Conservation (phyloP, 2,797 vertebrate genomes). For the Rhynchonycteris naso region DNA sequence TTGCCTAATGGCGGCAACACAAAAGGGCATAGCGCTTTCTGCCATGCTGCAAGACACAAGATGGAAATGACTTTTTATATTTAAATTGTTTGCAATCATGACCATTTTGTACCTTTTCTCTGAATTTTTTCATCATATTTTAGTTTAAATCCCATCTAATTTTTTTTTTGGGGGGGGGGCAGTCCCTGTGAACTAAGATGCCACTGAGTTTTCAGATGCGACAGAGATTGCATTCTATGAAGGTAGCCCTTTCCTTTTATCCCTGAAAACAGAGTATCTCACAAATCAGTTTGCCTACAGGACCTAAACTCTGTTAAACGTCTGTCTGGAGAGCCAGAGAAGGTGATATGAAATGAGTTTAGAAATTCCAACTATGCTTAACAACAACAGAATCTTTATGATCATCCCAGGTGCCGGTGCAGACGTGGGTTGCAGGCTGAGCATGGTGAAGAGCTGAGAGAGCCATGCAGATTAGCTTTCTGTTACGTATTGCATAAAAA, state of each 20-base stretch:
- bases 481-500: constrained; percentile 7
- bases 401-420: constrained; percentile 14
- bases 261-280: constrained; percentile 29
- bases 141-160: not conserved
- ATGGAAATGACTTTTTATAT: not conserved
- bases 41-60: not conserved
- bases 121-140: not conserved
- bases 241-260: not conserved
- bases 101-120: not conserved
- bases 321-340: constrained; percentile 51
- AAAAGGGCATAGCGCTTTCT: not conserved
- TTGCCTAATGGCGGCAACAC: not conserved
- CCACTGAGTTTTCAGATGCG: not conserved
- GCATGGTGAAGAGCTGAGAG: not conserved
- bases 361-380: constrained; percentile 68
- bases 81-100: not conserved
- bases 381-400: constrained; percentile 62
- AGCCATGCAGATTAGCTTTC: constrained; percentile 10
- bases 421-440: not conserved
- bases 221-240: constrained; percentile 4
- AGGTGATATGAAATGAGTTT: constrained; percentile 60
- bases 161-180: not conserved
- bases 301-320: constrained; percentile 55
- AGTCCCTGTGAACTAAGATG: constrained; percentile 34
- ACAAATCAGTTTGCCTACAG: constrained; percentile 63